These are phyloP conservation scores for Beris morrisii DNA, from an alignment of 2,888 invertebrate species.

Conservation along the genomic window DNA sequence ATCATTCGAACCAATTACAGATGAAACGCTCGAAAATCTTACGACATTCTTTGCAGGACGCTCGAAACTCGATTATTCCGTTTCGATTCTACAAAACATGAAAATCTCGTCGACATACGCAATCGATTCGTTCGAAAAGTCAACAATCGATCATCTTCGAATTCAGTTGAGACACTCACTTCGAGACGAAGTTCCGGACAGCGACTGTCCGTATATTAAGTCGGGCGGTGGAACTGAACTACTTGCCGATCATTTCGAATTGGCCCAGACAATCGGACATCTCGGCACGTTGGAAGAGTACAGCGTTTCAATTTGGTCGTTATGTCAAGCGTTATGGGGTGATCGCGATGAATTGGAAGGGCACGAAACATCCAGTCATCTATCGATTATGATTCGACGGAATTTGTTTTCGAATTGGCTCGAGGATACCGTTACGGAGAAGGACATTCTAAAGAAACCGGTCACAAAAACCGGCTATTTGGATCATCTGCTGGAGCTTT, in stretches of 20 bases:
- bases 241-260: constrained; percentile 61
- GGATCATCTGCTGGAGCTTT: constrained; percentile 53
- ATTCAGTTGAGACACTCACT: constrained; percentile 66
- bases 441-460: constrained; percentile 46
- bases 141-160: constrained; percentile 65
- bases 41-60: constrained; percentile 46
- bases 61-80: constrained; percentile 46
- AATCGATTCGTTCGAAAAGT: constrained; percentile 41
- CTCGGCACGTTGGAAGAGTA: constrained; percentile 47
- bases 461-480: constrained; percentile 50
- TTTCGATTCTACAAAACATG: constrained; percentile 47
- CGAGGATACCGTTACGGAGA: constrained; percentile 58
- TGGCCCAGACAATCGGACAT: constrained; percentile 55
- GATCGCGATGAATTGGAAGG: constrained; percentile 65
- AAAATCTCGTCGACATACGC: constrained; percentile 46
- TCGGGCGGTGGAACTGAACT: constrained; percentile 51
- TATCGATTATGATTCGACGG: constrained; percentile 61
- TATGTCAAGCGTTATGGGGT: constrained; percentile 86
- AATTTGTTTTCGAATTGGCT: constrained; percentile 69
- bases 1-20: constrained; percentile 28
- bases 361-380: constrained; percentile 54
- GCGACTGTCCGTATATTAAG: constrained; percentile 53
- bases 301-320: constrained; percentile 66
- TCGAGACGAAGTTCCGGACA: constrained; percentile 57
- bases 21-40: constrained; percentile 39